Percentiles rank a stretch among this genome's conserved stretches.
phyloP scores from a whole-genome alignment of 2,113 vertebrate genomes.

The Halcyon malimbica region DNA sequence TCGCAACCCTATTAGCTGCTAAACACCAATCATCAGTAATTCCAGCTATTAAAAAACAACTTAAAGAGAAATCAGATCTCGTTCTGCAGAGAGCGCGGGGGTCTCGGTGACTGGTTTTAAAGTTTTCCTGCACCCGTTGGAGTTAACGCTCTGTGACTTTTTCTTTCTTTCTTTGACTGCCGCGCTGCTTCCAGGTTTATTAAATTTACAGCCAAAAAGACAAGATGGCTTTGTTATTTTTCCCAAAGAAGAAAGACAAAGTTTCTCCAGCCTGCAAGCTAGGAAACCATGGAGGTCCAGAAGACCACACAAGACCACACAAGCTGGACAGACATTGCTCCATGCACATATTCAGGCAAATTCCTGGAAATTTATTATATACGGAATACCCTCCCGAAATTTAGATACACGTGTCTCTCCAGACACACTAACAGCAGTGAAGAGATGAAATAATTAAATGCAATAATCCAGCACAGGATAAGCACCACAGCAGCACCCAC shows the following conservation, averaged over 20 bases:
- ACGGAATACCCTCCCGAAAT: not conserved
- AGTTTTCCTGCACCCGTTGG: constrained; percentile 33
- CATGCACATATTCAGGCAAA: not conserved
- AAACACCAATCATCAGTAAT: constrained; percentile 66
- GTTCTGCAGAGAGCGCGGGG: constrained; percentile 54
- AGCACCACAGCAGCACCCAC: not conserved
- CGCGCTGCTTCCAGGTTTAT: constrained; percentile 47
- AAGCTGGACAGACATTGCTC: not conserved
- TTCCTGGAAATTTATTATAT: not conserved
- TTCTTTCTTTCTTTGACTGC: not conserved
- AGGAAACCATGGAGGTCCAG: not conserved
- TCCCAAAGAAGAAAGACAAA: not conserved
- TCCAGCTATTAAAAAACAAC: constrained; percentile 77
- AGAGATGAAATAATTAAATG: not conserved
- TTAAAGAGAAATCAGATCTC: constrained; percentile 72
- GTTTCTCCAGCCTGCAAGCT: not conserved
- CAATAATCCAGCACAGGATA: not conserved
- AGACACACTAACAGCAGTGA: rapidly evolving
- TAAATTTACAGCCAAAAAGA: constrained; percentile 54
- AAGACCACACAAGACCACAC: not conserved
- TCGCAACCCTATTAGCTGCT: constrained; percentile 33
- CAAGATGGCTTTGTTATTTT: not conserved
- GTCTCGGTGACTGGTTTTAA: constrained; percentile 56
- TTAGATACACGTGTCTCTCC: not conserved
- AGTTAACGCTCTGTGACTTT: constrained; percentile 33